Base-by-base conservation (phyloP, 1,140 invertebrate species). In the Zaprionus lachaisei region DNA sequence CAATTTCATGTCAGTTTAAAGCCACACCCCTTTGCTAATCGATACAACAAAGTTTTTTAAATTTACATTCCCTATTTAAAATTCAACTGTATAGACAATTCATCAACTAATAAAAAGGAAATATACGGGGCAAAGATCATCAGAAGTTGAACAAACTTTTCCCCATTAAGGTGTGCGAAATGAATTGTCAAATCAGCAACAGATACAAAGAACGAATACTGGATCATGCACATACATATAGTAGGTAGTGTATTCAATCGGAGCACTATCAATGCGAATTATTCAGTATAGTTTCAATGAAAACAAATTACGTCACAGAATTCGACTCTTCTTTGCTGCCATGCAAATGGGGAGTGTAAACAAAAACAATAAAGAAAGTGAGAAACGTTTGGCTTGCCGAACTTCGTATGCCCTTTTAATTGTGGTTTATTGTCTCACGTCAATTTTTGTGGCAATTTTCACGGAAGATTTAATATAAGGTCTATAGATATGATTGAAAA, bases 321-420 rank as follows among this genome's bases (percentile, higher is more conserved):
- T 22, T 51, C 20, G 11, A 4, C 17, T 51, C 9, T 24, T 22
- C 22, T 24, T 12, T 5, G 47, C 5, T 51, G 47, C 20, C 47
- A 51, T 22, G 47, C 47, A 51, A 51, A 12, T 24, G 47, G 47
- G 7, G 20, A 49, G 47, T 49, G 47, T 49, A 49, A 49, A 49
- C 17, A 5, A 49, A 22, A 49, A 17, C 6, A 17, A 5, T 2
- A 22, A 24, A 51, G 20, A 24, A 20, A 14, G 20, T 5, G 38
- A 41, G 38, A 41, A 41, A 24, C 2, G 17, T 49, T 22, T 7
- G n/a, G 9, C 5, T 5, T 22, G 20, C 20, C 47, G 47, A 51
- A 51, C 4, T 4, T 51, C 11, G 9, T 17, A 51, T 49, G 15
- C 47, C 11, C 20, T 51, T 47, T 47, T 1, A 5, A 5, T 11